A percentile compares a stretch with the other conserved stretches of the same genome.
phyloP scores from a whole-genome alignment of 2,888 invertebrate species.

The Chrysodeixis includens region DNA sequence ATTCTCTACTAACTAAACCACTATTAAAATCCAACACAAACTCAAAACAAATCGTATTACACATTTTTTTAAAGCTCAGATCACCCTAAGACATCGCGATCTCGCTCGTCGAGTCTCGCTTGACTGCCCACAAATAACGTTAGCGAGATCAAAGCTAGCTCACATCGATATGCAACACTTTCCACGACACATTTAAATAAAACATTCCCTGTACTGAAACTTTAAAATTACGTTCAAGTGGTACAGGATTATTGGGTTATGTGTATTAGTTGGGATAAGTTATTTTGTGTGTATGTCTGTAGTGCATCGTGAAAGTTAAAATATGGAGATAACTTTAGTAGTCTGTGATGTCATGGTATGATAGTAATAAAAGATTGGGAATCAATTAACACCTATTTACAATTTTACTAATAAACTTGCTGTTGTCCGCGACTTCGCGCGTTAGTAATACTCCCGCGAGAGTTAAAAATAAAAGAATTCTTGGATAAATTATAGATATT shows the following conservation, averaged over 20 bases:
- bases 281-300: no score
- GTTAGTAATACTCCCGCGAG: no score
- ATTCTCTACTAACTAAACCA: no score
- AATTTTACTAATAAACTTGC: no score
- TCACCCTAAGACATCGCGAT: conserved; percentile 16
- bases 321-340: no score
- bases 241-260: conserved; percentile 19
- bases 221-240: conserved; percentile 33
- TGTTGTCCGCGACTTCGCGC: no score
- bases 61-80: conserved; percentile 21
- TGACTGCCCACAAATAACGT: conserved; percentile 58
- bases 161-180: conserved; percentile 56
- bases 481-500: no score
- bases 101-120: conserved; percentile 41
- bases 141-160: conserved; percentile 60
- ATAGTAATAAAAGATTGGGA: no score
- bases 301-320: no score
- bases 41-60: conserved; percentile 7
- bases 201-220: conserved; percentile 44
- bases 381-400: no score
- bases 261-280: background rate
- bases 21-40: background rate
- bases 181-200: conserved; percentile 67
- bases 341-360: no score
- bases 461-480: no score